Conservation (phyloP, 2,888 invertebrate species). For the Chelonus formosanus region DNA sequence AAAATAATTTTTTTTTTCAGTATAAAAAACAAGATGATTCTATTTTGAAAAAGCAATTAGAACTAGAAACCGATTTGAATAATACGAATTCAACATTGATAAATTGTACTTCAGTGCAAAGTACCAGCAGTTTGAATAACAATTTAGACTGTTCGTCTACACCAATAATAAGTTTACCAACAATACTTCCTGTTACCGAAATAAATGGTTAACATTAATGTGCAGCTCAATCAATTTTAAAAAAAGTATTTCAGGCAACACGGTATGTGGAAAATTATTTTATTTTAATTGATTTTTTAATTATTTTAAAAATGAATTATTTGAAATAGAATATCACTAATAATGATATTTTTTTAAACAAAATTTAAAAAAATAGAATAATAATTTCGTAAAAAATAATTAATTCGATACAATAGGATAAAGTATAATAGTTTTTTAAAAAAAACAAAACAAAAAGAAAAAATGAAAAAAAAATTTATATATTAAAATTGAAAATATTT, state of each 20-base stretch:
- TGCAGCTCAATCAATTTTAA: slow-evolving; percentile 6
- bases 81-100: slow-evolving; percentile 57
- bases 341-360: too few species aligned
- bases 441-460: slow-evolving; percentile 26
- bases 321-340: too few species aligned
- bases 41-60: slow-evolving; percentile 40
- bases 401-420: background rate
- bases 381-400: too few species aligned
- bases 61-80: slow-evolving; percentile 49
- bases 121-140: slow-evolving; percentile 59
- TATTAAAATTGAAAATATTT: slow-evolving; percentile 8
- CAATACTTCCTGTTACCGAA: slow-evolving; percentile 54
- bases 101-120: slow-evolving; percentile 55
- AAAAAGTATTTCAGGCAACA: background rate
- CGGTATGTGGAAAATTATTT: slow-evolving; percentile 6
- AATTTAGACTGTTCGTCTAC: slow-evolving; percentile 52
- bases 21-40: slow-evolving; percentile 50
- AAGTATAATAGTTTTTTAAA: slow-evolving; percentile 32
- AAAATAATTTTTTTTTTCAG: slow-evolving; percentile 35
- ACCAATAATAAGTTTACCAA: slow-evolving; percentile 49
- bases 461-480: slow-evolving; percentile 23
- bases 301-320: too few species aligned
- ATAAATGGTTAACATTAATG: slow-evolving; percentile 58
- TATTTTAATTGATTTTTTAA: background rate
- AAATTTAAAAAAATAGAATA: too few species aligned